Evolutionary conservation across 2,113 vertebrate species (phyloP).

Genomic region (Addax nasomaculatus): DNA sequence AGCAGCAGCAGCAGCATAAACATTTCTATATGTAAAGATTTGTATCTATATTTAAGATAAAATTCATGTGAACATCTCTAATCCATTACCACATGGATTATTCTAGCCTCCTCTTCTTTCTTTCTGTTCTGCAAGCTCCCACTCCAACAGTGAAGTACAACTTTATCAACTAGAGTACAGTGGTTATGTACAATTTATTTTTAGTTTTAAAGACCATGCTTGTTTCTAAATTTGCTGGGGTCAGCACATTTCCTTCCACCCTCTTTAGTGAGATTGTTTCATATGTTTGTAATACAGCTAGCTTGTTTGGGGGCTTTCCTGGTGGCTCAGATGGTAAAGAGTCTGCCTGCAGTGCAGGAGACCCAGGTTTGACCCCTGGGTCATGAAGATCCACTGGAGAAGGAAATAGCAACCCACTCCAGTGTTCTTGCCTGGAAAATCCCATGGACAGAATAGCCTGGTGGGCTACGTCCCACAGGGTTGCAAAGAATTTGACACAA

Average conservation of each 20-base stretch:
- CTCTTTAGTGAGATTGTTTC: background rate
- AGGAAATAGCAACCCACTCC: background rate
- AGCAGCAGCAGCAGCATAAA: background rate
- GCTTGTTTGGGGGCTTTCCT: background rate
- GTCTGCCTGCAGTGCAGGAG: background rate
- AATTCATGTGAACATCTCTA: background rate
- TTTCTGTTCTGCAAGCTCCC: background rate
- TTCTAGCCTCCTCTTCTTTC: background rate
- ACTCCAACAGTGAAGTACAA: background rate
- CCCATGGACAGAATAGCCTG: background rate
- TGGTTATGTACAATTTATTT: background rate
- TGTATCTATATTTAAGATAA: background rate
- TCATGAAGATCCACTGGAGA: background rate
- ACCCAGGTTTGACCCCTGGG: background rate
- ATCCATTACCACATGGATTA: background rate
- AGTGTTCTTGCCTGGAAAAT: background rate
- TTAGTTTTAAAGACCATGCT: background rate
- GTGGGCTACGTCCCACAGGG: background rate
- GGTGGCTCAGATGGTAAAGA: background rate
- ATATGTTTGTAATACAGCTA: background rate
- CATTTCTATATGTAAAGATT: background rate
- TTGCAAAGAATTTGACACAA: background rate
- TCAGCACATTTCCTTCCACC: background rate
- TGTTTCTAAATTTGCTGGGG: background rate
- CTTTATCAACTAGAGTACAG: background rate